Evolutionary conservation across 35 echinoderm and acorn worm genomes (phyloP).

Genomic region (Heliocidaris tuberculata): DNA sequence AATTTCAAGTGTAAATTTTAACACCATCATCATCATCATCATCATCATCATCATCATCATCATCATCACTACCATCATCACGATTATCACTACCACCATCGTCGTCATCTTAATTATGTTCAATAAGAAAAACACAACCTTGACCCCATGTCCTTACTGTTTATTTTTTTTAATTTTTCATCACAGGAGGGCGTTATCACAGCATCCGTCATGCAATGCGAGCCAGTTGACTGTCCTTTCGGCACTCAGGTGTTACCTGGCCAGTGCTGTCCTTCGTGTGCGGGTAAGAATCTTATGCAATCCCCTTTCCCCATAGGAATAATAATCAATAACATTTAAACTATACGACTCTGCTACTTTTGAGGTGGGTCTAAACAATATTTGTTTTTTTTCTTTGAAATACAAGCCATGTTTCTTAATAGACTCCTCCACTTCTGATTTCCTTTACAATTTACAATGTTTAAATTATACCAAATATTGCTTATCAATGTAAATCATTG

Average conservation of each 20-base stretch:
- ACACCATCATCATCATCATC: too few species aligned
- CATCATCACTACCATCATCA: background rate
- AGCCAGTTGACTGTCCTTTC: constrained; percentile 45
- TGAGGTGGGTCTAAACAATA: background rate
- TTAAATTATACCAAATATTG: background rate
- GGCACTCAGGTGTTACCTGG: constrained; percentile 42
- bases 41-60: too few species aligned
- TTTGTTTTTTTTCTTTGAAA: background rate
- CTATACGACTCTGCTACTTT: background rate
- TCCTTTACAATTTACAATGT: background rate
- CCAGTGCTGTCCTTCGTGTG: constrained; percentile 65
- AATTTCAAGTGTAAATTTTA: too few species aligned
- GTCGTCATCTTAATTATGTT: background rate
- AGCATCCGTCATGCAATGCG: constrained; percentile 60
- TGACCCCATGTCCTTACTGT: background rate
- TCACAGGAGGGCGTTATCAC: constrained; percentile 77
- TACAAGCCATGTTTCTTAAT: too few species aligned
- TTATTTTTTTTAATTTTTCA: background rate
- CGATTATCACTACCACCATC: background rate
- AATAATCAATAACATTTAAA: background rate
- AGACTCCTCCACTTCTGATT: background rate
- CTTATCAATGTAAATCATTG: too few species aligned
- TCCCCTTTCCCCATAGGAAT: background rate
- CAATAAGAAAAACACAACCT: background rate
- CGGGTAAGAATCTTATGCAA: constrained; percentile 42